A percentile compares a stretch with the other conserved stretches of the same genome.
Conservation (phyloP, 2,113 vertebrate genomes). For the Calidris pygmaea region DNA sequence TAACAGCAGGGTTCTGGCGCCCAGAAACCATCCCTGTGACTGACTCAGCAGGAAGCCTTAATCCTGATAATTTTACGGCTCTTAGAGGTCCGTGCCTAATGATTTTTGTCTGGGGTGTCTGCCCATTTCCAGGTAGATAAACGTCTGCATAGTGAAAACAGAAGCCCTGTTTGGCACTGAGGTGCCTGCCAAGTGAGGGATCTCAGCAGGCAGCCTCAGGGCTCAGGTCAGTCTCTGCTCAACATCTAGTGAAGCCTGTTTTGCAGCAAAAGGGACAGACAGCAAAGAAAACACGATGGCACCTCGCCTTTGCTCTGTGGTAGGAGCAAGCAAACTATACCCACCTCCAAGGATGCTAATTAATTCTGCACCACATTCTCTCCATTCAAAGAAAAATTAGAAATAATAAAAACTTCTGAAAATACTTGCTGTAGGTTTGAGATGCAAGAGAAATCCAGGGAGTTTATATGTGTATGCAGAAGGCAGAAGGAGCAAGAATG, state of each 20-base stretch:
- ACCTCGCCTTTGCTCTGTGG: neutral
- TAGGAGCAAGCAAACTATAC: neutral
- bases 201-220: neutral
- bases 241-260: neutral
- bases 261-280: neutral
- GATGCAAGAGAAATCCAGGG: neutral
- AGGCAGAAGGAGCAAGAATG: neutral
- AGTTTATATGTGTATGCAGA: neutral
- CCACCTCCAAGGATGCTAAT: neutral
- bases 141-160: neutral
- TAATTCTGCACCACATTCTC: neutral
- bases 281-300: neutral
- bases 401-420: neutral
- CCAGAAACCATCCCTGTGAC: neutral
- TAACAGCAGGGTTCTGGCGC: neutral
- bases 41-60: conserved; percentile 17
- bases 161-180: neutral
- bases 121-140: conserved; percentile 41
- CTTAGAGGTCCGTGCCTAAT: neutral
- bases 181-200: neutral
- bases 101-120: conserved; percentile 17
- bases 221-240: neutral
- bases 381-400: neutral
- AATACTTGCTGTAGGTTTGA: neutral
- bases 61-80: conserved; percentile 15